A percentile compares a stretch with the other conserved stretches of the same genome.
phyloP scores from a whole-genome alignment of 2,113 vertebrate species.

The Megaceryle maxima region DNA sequence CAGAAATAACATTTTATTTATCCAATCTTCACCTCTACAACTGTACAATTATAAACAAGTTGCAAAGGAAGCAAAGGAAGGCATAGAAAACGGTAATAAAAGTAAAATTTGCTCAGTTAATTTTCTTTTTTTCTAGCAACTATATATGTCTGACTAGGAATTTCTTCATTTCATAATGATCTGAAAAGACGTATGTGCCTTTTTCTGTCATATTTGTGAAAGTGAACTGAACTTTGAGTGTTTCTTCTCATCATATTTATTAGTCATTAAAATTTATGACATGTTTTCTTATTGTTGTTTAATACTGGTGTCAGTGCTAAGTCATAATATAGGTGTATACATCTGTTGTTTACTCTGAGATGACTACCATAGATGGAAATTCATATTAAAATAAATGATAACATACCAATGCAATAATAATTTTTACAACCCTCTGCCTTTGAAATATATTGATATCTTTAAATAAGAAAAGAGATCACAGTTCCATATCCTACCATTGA shows the following conservation, averaged over 20 bases:
- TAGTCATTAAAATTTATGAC: slow-evolving; percentile 75
- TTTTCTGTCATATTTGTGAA: slow-evolving; percentile 3
- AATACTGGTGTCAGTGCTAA: slow-evolving; percentile 69
- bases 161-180: neutral
- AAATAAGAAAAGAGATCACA: slow-evolving; percentile 21
- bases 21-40: neutral
- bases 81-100: neutral
- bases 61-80: neutral
- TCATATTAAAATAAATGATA: slow-evolving; percentile 60
- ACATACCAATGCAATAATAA: slow-evolving; percentile 36
- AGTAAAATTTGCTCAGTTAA: neutral
- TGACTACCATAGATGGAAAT: slow-evolving; percentile 68
- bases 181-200: neutral
- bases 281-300: slow-evolving; percentile 79
- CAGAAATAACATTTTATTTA: neutral
- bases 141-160: neutral
- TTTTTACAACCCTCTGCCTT: slow-evolving; percentile 39
- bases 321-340: slow-evolving; percentile 75
- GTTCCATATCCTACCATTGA: neutral
- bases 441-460: slow-evolving; percentile 52
- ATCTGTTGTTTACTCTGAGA: slow-evolving; percentile 80
- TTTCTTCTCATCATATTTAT: slow-evolving; percentile 70
- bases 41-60: neutral
- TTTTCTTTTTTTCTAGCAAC: neutral
- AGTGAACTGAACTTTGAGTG: slow-evolving; percentile 49